phyloP scores from a whole-genome alignment of 2,113 vertebrate genomes.

The Etia nguti region DNA sequence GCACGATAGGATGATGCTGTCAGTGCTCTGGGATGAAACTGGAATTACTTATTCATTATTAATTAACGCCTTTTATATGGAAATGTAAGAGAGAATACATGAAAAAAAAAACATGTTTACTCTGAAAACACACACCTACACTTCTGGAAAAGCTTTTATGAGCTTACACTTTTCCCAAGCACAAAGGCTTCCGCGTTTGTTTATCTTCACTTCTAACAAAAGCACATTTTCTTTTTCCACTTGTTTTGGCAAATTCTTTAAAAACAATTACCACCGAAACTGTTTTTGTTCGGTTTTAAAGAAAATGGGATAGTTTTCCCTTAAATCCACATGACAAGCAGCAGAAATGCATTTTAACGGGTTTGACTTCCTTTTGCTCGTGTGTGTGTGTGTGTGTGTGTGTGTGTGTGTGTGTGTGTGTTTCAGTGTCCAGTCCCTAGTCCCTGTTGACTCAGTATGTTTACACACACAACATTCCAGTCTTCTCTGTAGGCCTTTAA shows the following conservation, averaged over 20 bases:
- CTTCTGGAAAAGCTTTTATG: background rate
- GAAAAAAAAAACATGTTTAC: background rate
- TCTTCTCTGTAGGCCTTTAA: conserved; percentile 11
- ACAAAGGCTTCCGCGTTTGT: background rate
- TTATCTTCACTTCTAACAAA: background rate
- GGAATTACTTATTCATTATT: background rate
- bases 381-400: background rate
- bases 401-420: background rate
- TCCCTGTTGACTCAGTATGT: conserved; percentile 32
- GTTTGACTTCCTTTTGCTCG: background rate
- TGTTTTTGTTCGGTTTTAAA: background rate
- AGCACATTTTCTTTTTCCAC: background rate
- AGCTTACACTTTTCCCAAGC: background rate
- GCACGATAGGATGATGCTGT: background rate
- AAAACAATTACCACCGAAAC: background rate
- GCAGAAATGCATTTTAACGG: background rate
- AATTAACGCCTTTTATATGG: background rate
- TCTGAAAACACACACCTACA: background rate
- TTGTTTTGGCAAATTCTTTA: background rate
- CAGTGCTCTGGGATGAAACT: background rate
- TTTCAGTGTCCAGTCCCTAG: background rate
- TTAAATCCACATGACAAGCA: background rate
- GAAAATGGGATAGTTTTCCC: background rate
- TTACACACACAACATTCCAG: conserved; percentile 48
- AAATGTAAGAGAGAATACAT: background rate